These are phyloP conservation scores for Atrichornis clamosus DNA, from an alignment of 2,113 vertebrate genomes.

Conservation along the genomic window DNA sequence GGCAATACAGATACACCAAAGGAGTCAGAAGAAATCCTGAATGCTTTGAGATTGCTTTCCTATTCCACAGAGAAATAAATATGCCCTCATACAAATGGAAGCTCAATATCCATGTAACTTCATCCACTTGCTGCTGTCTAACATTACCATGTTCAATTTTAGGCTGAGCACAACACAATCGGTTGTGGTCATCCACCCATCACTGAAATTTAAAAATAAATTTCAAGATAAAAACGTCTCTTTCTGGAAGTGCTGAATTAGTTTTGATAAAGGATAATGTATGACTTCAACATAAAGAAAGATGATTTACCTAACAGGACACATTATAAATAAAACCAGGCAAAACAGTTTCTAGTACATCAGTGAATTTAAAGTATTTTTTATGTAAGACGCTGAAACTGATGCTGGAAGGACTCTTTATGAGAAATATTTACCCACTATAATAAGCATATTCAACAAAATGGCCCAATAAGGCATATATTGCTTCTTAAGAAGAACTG, in stretches of 20 bases:
- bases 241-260: background rate
- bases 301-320: background rate
- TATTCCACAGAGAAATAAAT: background rate
- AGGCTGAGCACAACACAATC: background rate
- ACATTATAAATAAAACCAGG: background rate
- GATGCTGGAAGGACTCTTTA: background rate
- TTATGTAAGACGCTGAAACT: background rate
- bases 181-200: background rate
- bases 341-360: background rate
- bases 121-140: background rate
- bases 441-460: background rate
- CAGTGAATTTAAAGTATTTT: background rate
- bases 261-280: background rate
- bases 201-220: background rate
- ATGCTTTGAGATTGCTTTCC: background rate
- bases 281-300: background rate
- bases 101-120: background rate
- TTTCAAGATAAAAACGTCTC: background rate
- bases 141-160: background rate
- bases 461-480: background rate
- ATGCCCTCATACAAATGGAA: background rate
- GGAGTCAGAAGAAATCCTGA: background rate
- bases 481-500: background rate
- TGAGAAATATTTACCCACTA: background rate
- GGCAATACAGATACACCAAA: background rate